A percentile compares a stretch with the other conserved stretches of the same genome.
These are phyloP conservation scores for Nomada fabriciana DNA, from an alignment of 2,888 invertebrate species.

Conservation along the genomic window DNA sequence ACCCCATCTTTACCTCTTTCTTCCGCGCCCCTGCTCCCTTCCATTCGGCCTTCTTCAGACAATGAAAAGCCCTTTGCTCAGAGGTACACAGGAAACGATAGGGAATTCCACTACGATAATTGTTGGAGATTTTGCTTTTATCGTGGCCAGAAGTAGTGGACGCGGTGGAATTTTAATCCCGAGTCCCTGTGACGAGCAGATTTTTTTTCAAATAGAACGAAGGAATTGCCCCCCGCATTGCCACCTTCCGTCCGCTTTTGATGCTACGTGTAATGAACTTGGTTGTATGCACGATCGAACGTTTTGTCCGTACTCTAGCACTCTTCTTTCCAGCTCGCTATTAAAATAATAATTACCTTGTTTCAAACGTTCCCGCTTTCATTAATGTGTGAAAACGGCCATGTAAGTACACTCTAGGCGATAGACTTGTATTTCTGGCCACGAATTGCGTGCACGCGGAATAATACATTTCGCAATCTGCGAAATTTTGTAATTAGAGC, in stretches of 20 bases:
- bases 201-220: background rate
- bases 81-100: conserved; percentile 66
- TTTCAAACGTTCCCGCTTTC: background rate
- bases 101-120: conserved; percentile 67
- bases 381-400: conserved; percentile 2
- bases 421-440: conserved; percentile 1
- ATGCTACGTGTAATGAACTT: background rate
- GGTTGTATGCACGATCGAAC: conserved; percentile 10
- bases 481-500: conserved; percentile 40
- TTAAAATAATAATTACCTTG: background rate
- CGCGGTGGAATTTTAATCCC: conserved; percentile 69
- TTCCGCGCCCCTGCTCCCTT: background rate
- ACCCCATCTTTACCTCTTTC: background rate
- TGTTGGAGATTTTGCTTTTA: conserved; percentile 64
- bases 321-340: background rate
- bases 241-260: conserved; percentile 2
- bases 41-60: conserved; percentile 60
- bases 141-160: conserved; percentile 46
- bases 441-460: background rate
- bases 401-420: background rate
- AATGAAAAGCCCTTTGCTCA: conserved; percentile 59
- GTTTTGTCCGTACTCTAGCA: background rate
- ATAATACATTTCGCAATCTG: conserved; percentile 29
- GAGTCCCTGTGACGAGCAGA: conserved; percentile 18
- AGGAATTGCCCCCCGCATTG: conserved; percentile 21